These are phyloP conservation scores for Melanerpes formicivorus DNA, from an alignment of 2,113 vertebrate species.

Conservation along the genomic window DNA sequence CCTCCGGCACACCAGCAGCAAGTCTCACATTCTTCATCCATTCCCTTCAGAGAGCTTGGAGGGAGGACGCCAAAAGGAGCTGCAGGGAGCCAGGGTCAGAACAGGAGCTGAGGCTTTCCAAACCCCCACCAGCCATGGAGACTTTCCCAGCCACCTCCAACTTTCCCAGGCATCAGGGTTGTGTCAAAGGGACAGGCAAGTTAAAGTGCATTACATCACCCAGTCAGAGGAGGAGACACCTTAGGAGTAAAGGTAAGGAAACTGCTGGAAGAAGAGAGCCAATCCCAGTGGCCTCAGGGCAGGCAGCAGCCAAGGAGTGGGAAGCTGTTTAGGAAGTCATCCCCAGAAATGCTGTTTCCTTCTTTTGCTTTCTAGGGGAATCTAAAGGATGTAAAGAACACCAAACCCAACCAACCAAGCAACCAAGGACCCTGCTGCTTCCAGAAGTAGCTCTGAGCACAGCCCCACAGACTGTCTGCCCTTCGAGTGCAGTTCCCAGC, in stretches of 20 bases:
- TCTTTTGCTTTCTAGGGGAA: background rate
- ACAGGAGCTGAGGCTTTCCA: background rate
- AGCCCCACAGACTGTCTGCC: background rate
- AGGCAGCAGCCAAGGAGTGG: background rate
- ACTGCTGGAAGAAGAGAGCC: background rate
- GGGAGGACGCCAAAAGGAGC: background rate
- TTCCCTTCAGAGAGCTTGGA: background rate
- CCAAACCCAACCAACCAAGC: background rate
- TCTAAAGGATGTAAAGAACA: background rate
- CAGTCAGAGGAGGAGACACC: background rate
- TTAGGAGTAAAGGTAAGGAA: background rate
- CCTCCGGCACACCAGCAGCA: background rate
- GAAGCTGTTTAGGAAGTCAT: background rate
- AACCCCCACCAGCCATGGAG: background rate
- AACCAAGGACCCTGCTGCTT: background rate
- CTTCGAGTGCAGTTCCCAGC: background rate
- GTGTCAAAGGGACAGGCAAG: background rate
- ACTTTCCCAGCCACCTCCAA: background rate
- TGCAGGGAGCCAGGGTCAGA: background rate
- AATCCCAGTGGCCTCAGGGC: background rate
- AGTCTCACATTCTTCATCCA: background rate
- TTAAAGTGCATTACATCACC: conserved; percentile 39
- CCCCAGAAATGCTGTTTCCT: background rate
- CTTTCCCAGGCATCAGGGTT: background rate
- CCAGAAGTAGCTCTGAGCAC: background rate